Conservation (phyloP, 2,113 vertebrate species). For the Hypomesus transpacificus region DNA sequence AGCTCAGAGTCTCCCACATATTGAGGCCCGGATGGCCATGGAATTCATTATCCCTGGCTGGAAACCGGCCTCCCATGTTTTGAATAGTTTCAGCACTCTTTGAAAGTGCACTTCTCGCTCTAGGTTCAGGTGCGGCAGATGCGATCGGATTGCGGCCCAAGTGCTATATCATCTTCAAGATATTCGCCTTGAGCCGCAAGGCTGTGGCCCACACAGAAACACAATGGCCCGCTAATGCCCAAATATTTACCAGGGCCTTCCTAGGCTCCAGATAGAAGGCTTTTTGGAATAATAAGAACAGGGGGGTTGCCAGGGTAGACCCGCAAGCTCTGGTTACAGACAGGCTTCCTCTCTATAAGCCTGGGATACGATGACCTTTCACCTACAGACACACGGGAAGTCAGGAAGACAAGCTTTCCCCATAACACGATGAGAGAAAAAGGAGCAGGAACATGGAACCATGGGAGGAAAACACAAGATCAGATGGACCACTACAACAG, state of each 20-base stretch:
- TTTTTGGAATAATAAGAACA: constrained; percentile 38
- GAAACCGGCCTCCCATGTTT: constrained; percentile 50
- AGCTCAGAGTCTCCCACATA: constrained; percentile 58
- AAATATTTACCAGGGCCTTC: constrained; percentile 53
- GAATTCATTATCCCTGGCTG: constrained; percentile 57
- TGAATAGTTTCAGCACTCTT: constrained; percentile 61
- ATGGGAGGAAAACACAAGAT: neutral
- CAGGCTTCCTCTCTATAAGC: constrained; percentile 33
- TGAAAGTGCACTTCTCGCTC: constrained; percentile 41
- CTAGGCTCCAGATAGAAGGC: constrained; percentile 15
- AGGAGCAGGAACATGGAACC: constrained; percentile 5
- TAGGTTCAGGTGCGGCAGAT: constrained; percentile 39
- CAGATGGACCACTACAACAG: neutral
- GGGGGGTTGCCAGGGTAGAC: constrained; percentile 21
- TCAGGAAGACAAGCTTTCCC: constrained; percentile 7
- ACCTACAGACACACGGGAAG: constrained; percentile 37
- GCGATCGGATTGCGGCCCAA: constrained; percentile 40
- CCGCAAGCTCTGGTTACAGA: constrained; percentile 35
- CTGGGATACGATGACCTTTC: constrained; percentile 39
- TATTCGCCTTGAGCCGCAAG: constrained; percentile 10
- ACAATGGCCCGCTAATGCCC: constrained; percentile 43
- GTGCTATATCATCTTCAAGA: constrained; percentile 46
- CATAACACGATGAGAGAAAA: neutral
- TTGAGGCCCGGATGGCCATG: constrained; percentile 42
- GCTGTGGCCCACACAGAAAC: constrained; percentile 38